Evolutionary conservation across 2,797 vertebrate genomes (phyloP), one percentile per base, ranked within the genome.

Genomic region (Hyperoplus immaculatus): DNA sequence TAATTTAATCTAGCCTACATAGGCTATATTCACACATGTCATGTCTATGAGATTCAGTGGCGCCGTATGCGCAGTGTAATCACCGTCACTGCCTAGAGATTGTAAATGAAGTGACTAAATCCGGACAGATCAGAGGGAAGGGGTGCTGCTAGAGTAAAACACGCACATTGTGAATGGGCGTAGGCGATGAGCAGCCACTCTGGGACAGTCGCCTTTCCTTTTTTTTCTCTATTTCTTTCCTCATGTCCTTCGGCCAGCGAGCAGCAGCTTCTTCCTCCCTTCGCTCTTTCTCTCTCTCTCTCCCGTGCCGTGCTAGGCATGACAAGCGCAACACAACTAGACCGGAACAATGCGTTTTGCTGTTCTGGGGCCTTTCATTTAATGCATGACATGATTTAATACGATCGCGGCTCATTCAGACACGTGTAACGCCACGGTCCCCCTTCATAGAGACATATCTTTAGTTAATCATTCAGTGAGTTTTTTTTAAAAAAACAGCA

Each of bases 321-420:
- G 87, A 83, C 86, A 79, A 79, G 80, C 78, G 75, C 87, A 88
- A 71, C 87, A 88, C 84, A 92, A 93, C 90, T 92, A 91, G 92
- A 94, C 92, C 92, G 88, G 92, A 93, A 93, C 92, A 88, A 93
- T 94, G 91, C 87, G 89, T 92, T 90, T 88, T 79, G 89, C 83
- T 81, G 84, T 91, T 90, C 84, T 66, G 88, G 84, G 87, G 84
- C 84, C 77, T 89, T 29, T 90, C 66, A 57, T 90, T 87, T 88
- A 87, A 93, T 80, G 90, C 90, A 77, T 90, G 83, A 83, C 81
- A 78, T 84, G 83, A 88, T 92, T 80, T 69, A 71, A 78, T 84
- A 69, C 76, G 85, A 87, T 58, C 67, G 66, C 38, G 53, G 9
- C 54, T 69, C 49, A 16, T 68, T 82, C 29, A 75, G 72, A 72